Conservation (phyloP, 2,888 invertebrate species). For the Dusona sp. region DNA sequence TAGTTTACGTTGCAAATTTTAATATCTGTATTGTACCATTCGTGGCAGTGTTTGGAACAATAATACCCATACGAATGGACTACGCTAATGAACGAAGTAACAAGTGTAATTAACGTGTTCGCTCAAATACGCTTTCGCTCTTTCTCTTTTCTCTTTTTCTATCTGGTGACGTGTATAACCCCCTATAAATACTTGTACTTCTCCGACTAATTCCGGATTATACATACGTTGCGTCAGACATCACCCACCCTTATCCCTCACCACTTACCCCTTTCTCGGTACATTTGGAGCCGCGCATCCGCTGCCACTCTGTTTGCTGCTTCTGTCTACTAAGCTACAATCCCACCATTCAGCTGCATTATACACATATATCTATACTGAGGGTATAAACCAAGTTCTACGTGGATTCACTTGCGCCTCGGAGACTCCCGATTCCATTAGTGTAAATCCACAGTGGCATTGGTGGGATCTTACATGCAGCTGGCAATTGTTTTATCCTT, state of each 20-base stretch:
- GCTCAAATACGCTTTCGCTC: neutral
- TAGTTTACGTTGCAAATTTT: neutral
- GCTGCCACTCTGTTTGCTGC: slow-evolving; percentile 42
- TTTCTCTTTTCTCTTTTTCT: neutral
- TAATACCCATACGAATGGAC: slow-evolving; percentile 25
- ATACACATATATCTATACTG: neutral
- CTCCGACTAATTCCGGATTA: slow-evolving; percentile 62
- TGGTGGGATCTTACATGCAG: slow-evolving; percentile 13
- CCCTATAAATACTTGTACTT: slow-evolving; percentile 5
- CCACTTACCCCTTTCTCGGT: slow-evolving; percentile 17
- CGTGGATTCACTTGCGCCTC: slow-evolving; percentile 63
- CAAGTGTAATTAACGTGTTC: slow-evolving; percentile 61
- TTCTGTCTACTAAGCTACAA: slow-evolving; percentile 52
- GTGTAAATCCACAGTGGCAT: slow-evolving; percentile 53
- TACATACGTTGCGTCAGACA: slow-evolving; percentile 38
- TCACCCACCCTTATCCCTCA: neutral
- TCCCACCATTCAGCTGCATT: slow-evolving; percentile 29
- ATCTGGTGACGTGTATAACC: neutral
- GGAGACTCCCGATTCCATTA: slow-evolving; percentile 63
- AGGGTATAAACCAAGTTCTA: slow-evolving; percentile 34
- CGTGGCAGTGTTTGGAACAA: neutral
- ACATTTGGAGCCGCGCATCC: slow-evolving; percentile 37
- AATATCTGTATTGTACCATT: neutral
- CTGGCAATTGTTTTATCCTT: slow-evolving; percentile 6
- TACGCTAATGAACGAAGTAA: slow-evolving; percentile 62